Conservation (phyloP, 2,888 invertebrate genomes). For the Cosmia trapezina region DNA sequence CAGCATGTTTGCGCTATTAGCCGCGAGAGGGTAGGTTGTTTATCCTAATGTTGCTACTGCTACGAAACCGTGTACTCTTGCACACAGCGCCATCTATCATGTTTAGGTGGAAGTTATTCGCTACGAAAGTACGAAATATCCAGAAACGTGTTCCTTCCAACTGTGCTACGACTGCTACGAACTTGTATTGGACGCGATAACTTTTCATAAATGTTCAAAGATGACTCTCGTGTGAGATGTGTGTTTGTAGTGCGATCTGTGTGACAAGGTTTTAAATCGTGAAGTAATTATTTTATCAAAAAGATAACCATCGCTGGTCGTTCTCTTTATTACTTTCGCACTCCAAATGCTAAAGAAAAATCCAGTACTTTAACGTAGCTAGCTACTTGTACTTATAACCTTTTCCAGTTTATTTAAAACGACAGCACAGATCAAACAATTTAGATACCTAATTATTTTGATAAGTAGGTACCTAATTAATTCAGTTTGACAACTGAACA, state of each 20-base stretch:
- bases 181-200: not conserved
- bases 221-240: constrained; percentile 42
- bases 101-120: constrained; percentile 18
- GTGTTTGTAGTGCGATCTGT: not conserved
- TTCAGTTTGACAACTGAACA: not conserved
- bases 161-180: not conserved
- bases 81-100: constrained; percentile 56
- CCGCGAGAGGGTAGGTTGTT: constrained; percentile 49
- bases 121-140: not conserved
- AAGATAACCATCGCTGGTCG: not conserved
- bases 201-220: constrained; percentile 29
- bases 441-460: not conserved
- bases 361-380: too few species aligned
- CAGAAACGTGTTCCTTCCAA: not conserved
- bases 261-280: too few species aligned
- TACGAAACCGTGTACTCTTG: not conserved
- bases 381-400: too few species aligned
- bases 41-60: constrained; percentile 1
- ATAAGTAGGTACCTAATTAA: not conserved
- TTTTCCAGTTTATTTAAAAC: not conserved
- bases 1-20: constrained; percentile 56
- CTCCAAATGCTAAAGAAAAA: not conserved
- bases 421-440: not conserved
- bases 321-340: too few species aligned
- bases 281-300: not conserved